Percentiles rank a stretch among this genome's conserved stretches.
These are phyloP conservation scores for Cybosia mesomella DNA, from an alignment of 2,888 invertebrate species.

Conservation along the genomic window DNA sequence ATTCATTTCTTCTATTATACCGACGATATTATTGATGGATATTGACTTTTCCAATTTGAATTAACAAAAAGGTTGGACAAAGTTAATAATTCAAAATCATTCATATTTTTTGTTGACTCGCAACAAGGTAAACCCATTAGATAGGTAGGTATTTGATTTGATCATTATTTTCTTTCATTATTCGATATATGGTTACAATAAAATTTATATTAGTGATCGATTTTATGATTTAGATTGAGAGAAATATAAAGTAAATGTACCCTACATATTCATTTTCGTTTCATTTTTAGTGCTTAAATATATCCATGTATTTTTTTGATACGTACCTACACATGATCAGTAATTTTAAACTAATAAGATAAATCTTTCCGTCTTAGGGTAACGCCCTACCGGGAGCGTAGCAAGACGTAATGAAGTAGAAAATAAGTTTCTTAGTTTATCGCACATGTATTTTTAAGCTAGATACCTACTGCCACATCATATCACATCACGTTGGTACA, in stretches of 20 bases:
- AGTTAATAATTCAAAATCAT: no score
- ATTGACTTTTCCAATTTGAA: no score
- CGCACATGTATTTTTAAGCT: neutral
- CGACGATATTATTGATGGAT: no score
- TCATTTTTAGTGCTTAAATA: neutral
- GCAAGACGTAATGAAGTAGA: neutral
- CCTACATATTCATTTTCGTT: neutral
- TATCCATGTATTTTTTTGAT: neutral
- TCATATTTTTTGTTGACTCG: no score
- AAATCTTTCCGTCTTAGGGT: neutral
- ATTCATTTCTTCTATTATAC: no score
- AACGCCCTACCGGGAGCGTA: neutral
- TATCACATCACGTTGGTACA: neutral
- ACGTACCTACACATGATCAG: neutral
- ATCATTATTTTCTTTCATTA: no score
- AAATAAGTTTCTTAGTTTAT: neutral
- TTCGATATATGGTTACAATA: no score
- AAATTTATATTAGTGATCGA: no score
- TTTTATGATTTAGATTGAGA: no score
- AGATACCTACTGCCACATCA: neutral
- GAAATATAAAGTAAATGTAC: neutral
- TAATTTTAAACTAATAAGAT: neutral
- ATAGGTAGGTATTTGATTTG: no score
- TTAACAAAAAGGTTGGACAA: no score
- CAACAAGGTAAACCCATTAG: no score